Evolutionary conservation across 2,113 vertebrate genomes (phyloP), one percentile per base, ranked within the genome.

Genomic region (Psittacula cyanocephala): DNA sequence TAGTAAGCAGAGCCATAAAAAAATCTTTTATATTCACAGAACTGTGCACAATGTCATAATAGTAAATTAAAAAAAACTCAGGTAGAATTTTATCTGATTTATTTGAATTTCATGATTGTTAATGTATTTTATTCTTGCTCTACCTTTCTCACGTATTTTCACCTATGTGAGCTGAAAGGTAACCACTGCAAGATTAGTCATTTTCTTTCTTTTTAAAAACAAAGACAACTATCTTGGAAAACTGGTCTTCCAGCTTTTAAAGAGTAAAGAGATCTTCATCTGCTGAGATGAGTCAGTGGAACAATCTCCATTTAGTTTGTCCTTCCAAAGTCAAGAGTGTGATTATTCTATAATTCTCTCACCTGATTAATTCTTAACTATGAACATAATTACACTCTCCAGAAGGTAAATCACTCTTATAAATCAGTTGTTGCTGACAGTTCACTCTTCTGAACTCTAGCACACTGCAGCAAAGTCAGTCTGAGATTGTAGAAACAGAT

Each of bases 311-410:
- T 96, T 97, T 96, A 90, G 88, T 97, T 97, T 97, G 98, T 97
- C 98, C 98, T 98, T 98, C 94, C 97, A 97, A 98, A 97, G 98
- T 98, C 97, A 96, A 89, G 94, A 91, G 65, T 96, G 95, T 96
- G 97, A 98, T 98, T 98, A 97, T 98, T 97, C 94, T 92, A 91
- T 96, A 97, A 97, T 98, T 97, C 97, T 97, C 84, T 95, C 97
- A 97, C 97, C 97, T 98, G 97, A 98, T 98, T 98, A 98, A 98
- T 98, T 98, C 98, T 98, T 98, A 98, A 97, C 98, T 98, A 97
- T 95, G 97, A 98, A 97, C 97, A 96, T 98, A 98, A 98, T 98
- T 98, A 96, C 97, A 96, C 95, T 96, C 98, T 97, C 95, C 97
- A 96, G 98, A 98, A 98, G 96, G 98, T 98, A 98, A 98, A 98